Evolutionary conservation across 1,140 invertebrate genomes (phyloP).

Genomic region (Ridgeia piscesae): DNA sequence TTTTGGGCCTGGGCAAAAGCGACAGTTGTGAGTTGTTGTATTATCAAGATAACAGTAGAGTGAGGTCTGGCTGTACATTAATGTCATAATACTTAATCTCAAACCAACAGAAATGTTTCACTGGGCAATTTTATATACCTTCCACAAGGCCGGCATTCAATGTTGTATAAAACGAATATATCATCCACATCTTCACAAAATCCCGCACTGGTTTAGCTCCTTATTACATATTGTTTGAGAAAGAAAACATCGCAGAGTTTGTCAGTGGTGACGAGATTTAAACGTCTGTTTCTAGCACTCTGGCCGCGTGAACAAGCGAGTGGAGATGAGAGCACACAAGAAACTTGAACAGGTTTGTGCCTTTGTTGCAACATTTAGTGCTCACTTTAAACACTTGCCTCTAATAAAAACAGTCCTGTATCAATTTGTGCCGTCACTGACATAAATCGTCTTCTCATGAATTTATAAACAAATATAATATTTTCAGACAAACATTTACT

Average conservation of each 20-base stretch:
- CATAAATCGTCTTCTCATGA: background rate
- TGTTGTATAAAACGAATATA: background rate
- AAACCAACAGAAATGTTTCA: no score
- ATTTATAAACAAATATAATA: background rate
- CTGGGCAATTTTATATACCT: background rate
- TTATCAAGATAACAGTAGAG: background rate
- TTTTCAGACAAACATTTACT: slow-evolving; percentile 42
- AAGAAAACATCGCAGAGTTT: background rate
- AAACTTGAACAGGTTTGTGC: background rate
- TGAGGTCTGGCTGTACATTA: no score
- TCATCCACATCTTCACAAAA: background rate
- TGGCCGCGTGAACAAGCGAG: slow-evolving; percentile 3
- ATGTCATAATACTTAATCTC: no score
- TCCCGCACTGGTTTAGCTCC: background rate
- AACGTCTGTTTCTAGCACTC: background rate
- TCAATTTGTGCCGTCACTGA: no score
- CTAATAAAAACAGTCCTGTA: no score
- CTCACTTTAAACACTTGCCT: no score
- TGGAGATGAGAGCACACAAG: slow-evolving; percentile 8
- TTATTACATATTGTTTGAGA: background rate
- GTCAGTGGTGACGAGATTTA: background rate
- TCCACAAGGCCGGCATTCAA: background rate
- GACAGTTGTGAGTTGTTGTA: no score
- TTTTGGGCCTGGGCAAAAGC: background rate
- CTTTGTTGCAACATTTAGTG: background rate